A percentile compares a stretch with the other conserved stretches of the same genome.
phyloP scores from a whole-genome alignment of 2,888 invertebrate genomes.

The Trichacis sp. region DNA sequence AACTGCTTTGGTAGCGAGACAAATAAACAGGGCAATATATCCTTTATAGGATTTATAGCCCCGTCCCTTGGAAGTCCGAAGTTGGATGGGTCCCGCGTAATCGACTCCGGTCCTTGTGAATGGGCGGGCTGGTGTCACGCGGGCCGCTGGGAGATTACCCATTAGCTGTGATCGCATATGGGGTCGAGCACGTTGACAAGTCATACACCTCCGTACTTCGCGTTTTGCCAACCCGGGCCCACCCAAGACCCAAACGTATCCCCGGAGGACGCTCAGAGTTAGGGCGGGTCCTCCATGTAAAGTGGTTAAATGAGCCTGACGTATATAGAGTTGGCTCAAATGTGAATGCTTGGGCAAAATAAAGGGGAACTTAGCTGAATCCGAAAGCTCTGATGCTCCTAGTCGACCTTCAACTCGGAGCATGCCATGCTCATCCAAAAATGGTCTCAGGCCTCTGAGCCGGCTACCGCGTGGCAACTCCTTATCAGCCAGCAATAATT shows the following conservation, averaged over 20 bases:
- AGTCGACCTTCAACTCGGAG: slow-evolving; percentile 9
- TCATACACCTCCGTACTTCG: background rate
- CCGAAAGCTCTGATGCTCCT: background rate
- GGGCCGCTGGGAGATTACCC: background rate
- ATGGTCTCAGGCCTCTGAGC: no score
- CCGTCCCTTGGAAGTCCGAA: slow-evolving; percentile 20
- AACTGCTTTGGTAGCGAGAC: slow-evolving; percentile 11
- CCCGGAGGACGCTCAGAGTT: background rate
- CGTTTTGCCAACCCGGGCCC: background rate
- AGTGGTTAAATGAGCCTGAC: background rate
- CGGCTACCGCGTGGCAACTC: no score
- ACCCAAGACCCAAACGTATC: slow-evolving; percentile 13
- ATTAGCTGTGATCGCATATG: background rate
- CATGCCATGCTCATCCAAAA: background rate
- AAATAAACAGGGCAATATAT: slow-evolving; percentile 28
- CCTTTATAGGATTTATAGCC: slow-evolving; percentile 14
- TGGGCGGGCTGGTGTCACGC: slow-evolving; percentile 4
- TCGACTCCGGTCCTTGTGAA: slow-evolving; percentile 25
- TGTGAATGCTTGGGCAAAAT: slow-evolving; percentile 5
- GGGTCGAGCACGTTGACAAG: background rate
- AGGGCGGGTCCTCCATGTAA: slow-evolving; percentile 14
- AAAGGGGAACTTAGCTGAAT: background rate
- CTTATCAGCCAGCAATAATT: no score
- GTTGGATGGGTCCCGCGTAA: slow-evolving; percentile 28
- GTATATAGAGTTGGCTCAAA: slow-evolving; percentile 6